Evolutionary conservation across 2,113 vertebrate genomes (phyloP).

Genomic region (Prionailurus bengalensis): DNA sequence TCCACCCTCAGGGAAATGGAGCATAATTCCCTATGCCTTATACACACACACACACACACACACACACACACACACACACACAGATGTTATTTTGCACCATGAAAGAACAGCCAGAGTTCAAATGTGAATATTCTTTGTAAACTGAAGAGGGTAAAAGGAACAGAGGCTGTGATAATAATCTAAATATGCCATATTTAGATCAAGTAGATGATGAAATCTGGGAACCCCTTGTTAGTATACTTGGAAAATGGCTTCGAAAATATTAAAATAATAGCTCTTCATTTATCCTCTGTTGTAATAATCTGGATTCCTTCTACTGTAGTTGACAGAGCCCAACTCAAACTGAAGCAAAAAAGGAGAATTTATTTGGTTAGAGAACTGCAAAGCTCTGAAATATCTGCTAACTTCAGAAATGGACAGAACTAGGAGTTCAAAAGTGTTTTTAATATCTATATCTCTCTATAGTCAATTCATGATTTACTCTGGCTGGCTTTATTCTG

Average conservation of each 20-base stretch:
- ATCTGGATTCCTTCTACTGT: not conserved
- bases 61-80: not conserved
- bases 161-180: not conserved
- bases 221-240: not conserved
- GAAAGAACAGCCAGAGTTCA: not conserved
- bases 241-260: not conserved
- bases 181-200: not conserved
- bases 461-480: not conserved
- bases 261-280: not conserved
- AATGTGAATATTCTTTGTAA: not conserved
- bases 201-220: not conserved
- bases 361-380: not conserved
- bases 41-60: not conserved
- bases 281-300: not conserved
- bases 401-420: not conserved
- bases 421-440: not conserved
- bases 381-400: not conserved
- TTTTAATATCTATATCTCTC: not conserved
- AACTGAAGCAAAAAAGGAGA: not conserved
- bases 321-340: not conserved
- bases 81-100: not conserved
- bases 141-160: not conserved
- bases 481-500: not conserved
- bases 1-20: not conserved
- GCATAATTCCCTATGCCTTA: not conserved